These are phyloP conservation scores for Axinella damicornis DNA, from an alignment of 37 sponge, comb jelly and placozoan genomes.

Conservation along the genomic window DNA sequence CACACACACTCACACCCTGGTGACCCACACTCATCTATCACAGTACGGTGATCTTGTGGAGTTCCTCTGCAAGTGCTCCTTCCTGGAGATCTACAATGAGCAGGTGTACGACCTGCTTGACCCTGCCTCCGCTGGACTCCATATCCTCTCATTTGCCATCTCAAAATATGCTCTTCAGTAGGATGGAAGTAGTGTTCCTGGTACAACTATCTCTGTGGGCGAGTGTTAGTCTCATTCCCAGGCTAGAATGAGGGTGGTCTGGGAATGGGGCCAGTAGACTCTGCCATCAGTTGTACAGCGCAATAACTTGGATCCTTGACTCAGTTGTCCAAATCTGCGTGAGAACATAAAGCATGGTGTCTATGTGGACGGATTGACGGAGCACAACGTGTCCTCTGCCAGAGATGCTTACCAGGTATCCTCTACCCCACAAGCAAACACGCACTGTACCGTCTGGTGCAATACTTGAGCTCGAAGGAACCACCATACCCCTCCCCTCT, in stretches of 20 bases:
- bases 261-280: too few relatives aligned
- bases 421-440: background rate
- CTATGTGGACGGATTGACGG: slow-evolving; percentile 85
- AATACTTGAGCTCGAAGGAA: background rate
- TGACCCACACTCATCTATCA: too few relatives aligned
- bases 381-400: slow-evolving; percentile 70
- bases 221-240: too few relatives aligned
- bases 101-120: slow-evolving; percentile 89
- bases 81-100: slow-evolving; percentile 93
- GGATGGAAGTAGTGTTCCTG: too few relatives aligned
- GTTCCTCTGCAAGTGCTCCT: slow-evolving; percentile 88
- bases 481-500: slow-evolving; percentile 6
- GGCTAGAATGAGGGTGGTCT: too few relatives aligned
- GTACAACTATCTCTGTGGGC: too few relatives aligned
- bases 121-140: slow-evolving; percentile 63
- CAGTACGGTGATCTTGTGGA: slow-evolving; percentile 88
- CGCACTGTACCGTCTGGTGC: background rate
- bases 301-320: background rate
- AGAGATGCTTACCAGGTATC: slow-evolving; percentile 71
- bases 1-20: background rate
- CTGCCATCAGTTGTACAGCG: too few relatives aligned
- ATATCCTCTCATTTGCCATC: too few relatives aligned
- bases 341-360: slow-evolving; percentile 90
- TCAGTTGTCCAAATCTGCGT: slow-evolving; percentile 57
- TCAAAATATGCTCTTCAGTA: too few relatives aligned